Base-by-base conservation (phyloP, 2,113 vertebrate species). In the Psittacula cyanocephala region DNA sequence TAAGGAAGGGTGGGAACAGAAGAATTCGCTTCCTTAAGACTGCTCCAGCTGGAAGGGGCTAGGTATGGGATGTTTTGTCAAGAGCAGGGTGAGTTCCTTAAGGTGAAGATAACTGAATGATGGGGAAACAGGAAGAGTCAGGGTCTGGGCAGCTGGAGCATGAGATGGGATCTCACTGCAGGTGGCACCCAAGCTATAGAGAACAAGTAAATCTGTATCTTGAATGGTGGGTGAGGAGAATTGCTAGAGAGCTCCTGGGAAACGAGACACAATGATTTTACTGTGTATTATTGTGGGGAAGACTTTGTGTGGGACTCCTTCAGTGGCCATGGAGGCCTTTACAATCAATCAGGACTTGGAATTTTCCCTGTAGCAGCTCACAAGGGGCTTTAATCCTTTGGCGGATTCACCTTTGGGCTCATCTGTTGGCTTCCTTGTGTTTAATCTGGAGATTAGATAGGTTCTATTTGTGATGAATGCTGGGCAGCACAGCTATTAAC, bases 331-430 rank as follows among this genome's bases (percentile, higher is more conserved):
- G 19, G 68, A 46, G 72, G 46, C 60, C 60, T 53, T 59, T 71
- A 52, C 43, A 41, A n/a, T 49, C 24, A 59, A 9, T 47, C 46
- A 43, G 50, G 86, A 28, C 47, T 81, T 60, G 50, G 77, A 27
- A 24, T 80, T 69, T 77, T 93, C 81, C 74, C 86, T 72, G 70
- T 87, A 95, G 91, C 47, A 81, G 65, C 69, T 93, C 52, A 37
- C 72, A 79, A 23, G 65, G 64, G 47, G 62, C 44, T 97, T 86
- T 95, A 68, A 62, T 91, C 29, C 52, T 78, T 50, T 17, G 33
- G 53, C 77, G 89, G 91, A 52, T 68, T 96, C 89, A 95, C 96
- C 95, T 97, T 96, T 95, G 92, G 77, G 89, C 83, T 93, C 76
- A 81, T 88, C 88, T 86, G 43, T 46, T 91, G 83, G 22, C 33